A percentile compares a stretch with the other conserved stretches of the same genome.
These are phyloP conservation scores for Alentia gelatinosa DNA, from an alignment of 2,888 invertebrate species.

Conservation along the genomic window DNA sequence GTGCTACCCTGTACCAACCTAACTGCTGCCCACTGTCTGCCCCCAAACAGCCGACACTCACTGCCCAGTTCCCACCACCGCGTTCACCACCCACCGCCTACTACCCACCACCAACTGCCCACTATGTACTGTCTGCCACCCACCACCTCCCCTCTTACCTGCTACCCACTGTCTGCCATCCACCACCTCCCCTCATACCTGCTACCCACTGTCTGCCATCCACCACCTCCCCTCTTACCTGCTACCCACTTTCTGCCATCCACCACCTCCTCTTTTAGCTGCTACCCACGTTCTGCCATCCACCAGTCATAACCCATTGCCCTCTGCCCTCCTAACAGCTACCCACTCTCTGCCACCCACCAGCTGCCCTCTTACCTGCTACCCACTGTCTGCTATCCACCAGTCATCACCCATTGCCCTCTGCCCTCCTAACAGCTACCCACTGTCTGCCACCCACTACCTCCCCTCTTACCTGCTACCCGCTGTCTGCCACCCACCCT, in stretches of 20 bases:
- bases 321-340: neutral
- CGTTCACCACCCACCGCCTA: neutral
- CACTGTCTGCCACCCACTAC: too few species aligned
- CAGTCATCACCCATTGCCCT: too few species aligned
- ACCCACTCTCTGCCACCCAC: neutral
- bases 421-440: too few species aligned
- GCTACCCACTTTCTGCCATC: too few species aligned
- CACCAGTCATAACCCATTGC: neutral
- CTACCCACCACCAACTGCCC: neutral
- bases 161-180: neutral
- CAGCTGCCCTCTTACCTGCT: neutral
- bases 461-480: too few species aligned
- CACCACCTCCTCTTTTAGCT: neutral
- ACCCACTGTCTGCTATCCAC: neutral
- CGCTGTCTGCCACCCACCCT: too few species aligned
- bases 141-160: neutral
- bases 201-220: neutral
- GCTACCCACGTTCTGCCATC: neutral
- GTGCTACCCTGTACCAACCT: neutral
- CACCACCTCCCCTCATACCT: neutral
- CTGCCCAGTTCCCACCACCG: neutral
- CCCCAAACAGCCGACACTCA: neutral
- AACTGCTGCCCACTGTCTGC: neutral
- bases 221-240: neutral
- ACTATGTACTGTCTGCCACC: neutral